Evolutionary conservation across 2,797 vertebrate species (phyloP).

Genomic region (Chromobotia macracanthus): DNA sequence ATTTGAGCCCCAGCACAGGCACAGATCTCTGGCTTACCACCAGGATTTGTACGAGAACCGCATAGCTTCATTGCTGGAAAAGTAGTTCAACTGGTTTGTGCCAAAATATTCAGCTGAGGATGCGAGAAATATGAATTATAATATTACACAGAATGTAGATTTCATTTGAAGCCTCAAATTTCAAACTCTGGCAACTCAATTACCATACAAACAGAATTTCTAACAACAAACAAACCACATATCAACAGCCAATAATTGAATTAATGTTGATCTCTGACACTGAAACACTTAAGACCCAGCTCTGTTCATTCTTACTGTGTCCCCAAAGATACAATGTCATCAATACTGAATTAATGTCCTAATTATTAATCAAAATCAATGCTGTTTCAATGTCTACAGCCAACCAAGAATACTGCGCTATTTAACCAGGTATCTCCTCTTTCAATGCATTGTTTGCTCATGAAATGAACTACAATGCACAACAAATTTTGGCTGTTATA

Average conservation of each 20-base stretch:
- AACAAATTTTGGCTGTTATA: neutral
- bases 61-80: neutral
- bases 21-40: conserved; percentile 12
- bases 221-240: neutral
- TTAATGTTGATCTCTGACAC: neutral
- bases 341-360: neutral
- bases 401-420: neutral
- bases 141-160: conserved; percentile 11
- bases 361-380: neutral
- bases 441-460: neutral
- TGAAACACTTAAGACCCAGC: neutral
- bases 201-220: neutral
- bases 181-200: neutral
- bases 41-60: conserved; percentile 20
- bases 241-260: neutral
- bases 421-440: too few relatives aligned
- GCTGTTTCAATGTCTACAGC: neutral
- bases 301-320: neutral
- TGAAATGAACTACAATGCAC: neutral
- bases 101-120: conserved; percentile 10
- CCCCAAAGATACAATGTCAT: neutral
- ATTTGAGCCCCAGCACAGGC: conserved; percentile 41
- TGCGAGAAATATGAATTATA: conserved; percentile 16
- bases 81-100: neutral
- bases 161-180: neutral